Base-by-base conservation (phyloP, 2,888 invertebrate genomes). In the Hirtodrosophila confusa region DNA sequence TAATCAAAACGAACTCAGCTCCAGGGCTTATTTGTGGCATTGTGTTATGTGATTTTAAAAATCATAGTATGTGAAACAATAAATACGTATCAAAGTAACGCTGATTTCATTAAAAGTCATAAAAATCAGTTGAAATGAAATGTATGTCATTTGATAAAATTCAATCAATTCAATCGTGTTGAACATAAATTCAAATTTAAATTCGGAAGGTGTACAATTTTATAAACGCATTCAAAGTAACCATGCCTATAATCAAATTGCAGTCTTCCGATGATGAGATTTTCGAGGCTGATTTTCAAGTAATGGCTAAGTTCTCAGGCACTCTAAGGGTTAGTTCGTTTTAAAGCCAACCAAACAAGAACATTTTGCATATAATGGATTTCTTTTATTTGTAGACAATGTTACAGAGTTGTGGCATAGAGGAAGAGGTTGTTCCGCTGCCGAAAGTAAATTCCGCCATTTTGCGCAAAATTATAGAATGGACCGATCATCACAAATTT, bases 401-500 rank as follows among this genome's bases (percentile, higher is more conserved):
- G 75, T 31, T 75, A 31, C 69, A 77, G 66, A 65, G 55, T 17
- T 77, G 75, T 37, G 65, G 55, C 27, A 61, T 40, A 9, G 73
- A 58, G 0, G 75, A 77, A 4, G 75, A 75, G n/a, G 56, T 66
- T 37, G 73, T 75, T 7, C 73, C 77, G 11, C 39, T 77, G 69
- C 74, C 77, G n/a, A 74, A 75, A 31, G 62, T 76, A 0, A 75
- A 64, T 29, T 75, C 76, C 8, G 68, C 47, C 0, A 75, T 71
- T 12, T 53, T 76, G 9, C 45, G 68, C 3, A 76, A 75, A 43
- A 64, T 76, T 6, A 43, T 76, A 3, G 53, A 48, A 40, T 78
- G 78, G 78, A 71, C 75, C 7, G 45, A 68, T 0, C 58, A 71
- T 24, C 76, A 78, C 41, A 71, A 75, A 29, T 49, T 71, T 6